phyloP scores from a whole-genome alignment of 2,888 invertebrate species.

The Megaustenia siamemsis region DNA sequence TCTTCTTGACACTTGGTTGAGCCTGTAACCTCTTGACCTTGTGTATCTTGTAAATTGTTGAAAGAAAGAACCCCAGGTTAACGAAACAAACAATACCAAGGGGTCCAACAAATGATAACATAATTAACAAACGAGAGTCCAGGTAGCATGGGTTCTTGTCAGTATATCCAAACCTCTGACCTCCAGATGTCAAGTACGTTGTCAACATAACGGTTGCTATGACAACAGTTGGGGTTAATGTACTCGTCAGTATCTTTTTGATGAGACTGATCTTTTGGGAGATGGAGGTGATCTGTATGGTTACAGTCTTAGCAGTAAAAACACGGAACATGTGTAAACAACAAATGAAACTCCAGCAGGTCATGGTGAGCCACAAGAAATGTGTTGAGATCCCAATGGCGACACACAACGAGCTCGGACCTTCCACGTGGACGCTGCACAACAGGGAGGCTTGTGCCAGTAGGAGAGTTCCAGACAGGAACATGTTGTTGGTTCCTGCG shows the following conservation, averaged over 20 bases:
- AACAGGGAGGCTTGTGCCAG: conserved; percentile 38
- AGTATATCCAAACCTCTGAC: conserved; percentile 30
- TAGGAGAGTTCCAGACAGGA: conserved; percentile 16
- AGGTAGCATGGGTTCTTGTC: conserved; percentile 25
- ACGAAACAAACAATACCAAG: background rate
- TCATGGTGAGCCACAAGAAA: conserved; percentile 42
- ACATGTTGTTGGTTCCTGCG: conserved; percentile 39
- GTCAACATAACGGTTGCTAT: background rate
- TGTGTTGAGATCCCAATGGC: conserved; percentile 33
- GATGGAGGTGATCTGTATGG: background rate
- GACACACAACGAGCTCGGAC: background rate
- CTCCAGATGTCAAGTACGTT: background rate
- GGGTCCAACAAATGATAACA: conserved; percentile 18
- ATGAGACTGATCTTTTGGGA: background rate
- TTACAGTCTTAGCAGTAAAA: conserved; percentile 29
- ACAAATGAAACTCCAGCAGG: conserved; percentile 46
- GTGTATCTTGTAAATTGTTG: conserved; percentile 23
- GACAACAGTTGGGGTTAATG: background rate
- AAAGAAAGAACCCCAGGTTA: conserved; percentile 34
- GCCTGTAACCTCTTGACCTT: conserved; percentile 32
- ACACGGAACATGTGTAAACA: conserved; percentile 47
- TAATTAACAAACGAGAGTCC: background rate
- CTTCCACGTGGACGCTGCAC: background rate
- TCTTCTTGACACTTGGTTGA: background rate
- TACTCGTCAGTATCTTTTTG: background rate